Evolutionary conservation across 2,888 invertebrate species (phyloP).

Genomic region (Tubiluchus corallicola): DNA sequence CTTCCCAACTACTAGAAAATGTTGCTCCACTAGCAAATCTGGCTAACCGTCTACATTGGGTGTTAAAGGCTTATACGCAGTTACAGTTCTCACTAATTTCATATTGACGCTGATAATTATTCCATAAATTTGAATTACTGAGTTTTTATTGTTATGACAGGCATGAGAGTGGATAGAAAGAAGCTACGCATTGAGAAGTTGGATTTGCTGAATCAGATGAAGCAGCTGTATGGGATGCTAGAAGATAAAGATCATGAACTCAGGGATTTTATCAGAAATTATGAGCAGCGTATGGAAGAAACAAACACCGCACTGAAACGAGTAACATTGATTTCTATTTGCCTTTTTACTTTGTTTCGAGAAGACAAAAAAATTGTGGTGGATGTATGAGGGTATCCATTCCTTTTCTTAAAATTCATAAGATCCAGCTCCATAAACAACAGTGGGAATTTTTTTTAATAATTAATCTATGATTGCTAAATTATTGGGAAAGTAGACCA

Average conservation of each 20-base stretch:
- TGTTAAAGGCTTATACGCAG: background rate
- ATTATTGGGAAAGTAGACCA: too few species aligned
- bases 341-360: background rate
- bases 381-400: too few species aligned
- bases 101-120: background rate
- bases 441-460: too few species aligned
- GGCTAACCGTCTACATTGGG: too few species aligned
- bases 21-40: too few species aligned
- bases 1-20: too few species aligned
- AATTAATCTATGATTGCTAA: too few species aligned
- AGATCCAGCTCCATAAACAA: too few species aligned
- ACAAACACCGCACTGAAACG: slow-evolving; percentile 45
- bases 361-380: too few species aligned
- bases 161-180: slow-evolving; percentile 71
- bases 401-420: too few species aligned
- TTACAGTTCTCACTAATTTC: background rate
- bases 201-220: slow-evolving; percentile 80
- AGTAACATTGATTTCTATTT: slow-evolving; percentile 16
- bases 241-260: slow-evolving; percentile 87
- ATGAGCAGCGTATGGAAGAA: slow-evolving; percentile 71
- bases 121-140: slow-evolving; percentile 9
- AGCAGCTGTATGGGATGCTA: slow-evolving; percentile 74
- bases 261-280: slow-evolving; percentile 79
- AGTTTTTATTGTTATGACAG: slow-evolving; percentile 25
- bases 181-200: slow-evolving; percentile 79